These are phyloP conservation scores for Popillia japonica DNA, from an alignment of 1,140 invertebrate species.

Conservation along the genomic window DNA sequence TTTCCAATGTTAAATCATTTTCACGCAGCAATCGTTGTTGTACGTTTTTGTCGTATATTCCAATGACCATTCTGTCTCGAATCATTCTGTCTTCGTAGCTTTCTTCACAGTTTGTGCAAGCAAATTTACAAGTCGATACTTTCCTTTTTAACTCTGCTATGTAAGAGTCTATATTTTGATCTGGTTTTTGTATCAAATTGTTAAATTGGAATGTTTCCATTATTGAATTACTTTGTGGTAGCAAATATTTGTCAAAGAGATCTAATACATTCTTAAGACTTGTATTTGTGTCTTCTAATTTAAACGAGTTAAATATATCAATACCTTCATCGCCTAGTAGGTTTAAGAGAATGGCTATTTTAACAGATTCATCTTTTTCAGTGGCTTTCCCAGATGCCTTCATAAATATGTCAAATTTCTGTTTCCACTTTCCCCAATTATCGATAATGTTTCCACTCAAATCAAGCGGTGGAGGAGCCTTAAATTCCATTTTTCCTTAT, in stretches of 20 bases:
- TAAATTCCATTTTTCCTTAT: not conserved
- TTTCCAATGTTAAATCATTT: too few relatives aligned
- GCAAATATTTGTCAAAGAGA: constrained; percentile 16
- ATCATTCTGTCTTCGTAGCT: too few relatives aligned
- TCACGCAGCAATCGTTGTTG: too few relatives aligned
- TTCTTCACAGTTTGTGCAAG: constrained; percentile 40
- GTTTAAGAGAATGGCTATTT: constrained; percentile 35
- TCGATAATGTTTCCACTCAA: not conserved
- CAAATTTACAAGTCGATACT: constrained; percentile 33
- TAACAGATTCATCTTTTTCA: not conserved
- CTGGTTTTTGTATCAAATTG: constrained; percentile 20
- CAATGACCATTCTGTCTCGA: constrained; percentile 30
- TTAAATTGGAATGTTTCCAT: constrained; percentile 11
- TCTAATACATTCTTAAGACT: constrained; percentile 11
- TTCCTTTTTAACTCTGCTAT: constrained; percentile 18
- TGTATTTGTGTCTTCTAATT: constrained; percentile 1
- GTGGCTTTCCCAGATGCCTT: constrained; percentile 2
- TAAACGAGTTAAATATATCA: constrained; percentile 36
- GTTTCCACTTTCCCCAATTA: not conserved
- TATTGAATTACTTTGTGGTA: constrained; percentile 17
- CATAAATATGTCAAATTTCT: constrained; percentile 11
- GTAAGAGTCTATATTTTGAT: constrained; percentile 1
- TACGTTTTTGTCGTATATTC: constrained; percentile 19
- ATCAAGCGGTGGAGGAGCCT: not conserved
- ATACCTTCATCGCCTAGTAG: constrained; percentile 34